Evolutionary conservation across 2,113 vertebrate genomes (phyloP), one percentile per base, ranked within the genome.

Genomic region (Oplegnathus fasciatus): DNA sequence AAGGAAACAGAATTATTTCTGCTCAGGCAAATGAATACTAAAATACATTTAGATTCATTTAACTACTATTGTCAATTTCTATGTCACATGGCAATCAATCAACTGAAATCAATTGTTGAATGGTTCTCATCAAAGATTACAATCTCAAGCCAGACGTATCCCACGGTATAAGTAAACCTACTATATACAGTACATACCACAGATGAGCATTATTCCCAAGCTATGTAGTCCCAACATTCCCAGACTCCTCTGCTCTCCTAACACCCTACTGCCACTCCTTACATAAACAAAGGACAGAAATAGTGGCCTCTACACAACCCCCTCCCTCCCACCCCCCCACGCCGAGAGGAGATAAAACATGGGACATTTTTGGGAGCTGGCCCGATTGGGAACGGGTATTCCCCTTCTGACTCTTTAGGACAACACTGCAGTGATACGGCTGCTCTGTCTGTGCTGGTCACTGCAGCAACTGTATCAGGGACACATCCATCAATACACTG

Each of bases 201-300:
- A 78, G 30, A 87, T 71, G 55, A 78, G 58, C 20, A 37, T 76
- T 4, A 75, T 79, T 90, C 83, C 81, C 68, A 78, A 61, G 57
- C 82, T 75, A 79, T 62, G 54, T 22, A 46, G 52, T 30, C 68
- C 71, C 15, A 55, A 88, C 92, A 93, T 94, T 95, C 94, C 93
- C 92, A 94, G 92, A 92, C 90, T 82, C 1, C 83, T 85, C 55
- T 79, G 68, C 88, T 86, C 80, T 71, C 82, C 83, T 40, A 82
- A 70, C 86, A 87, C 84, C 91, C 68, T 37, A 15, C 73, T 81
- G 74, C 73, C 86, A 86, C 86, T 87, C 67, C 85, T 92, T 89
- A 91, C 85, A 92, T 92, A 92, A 94, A 94, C 92, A 95, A 90
- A 87, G 76, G 85, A 90, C 87, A 9, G 70, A 94, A 94, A 95